Evolutionary conservation across 2,888 invertebrate genomes (phyloP), one percentile per base, ranked within the genome.

Genomic region (Cynaeus angustus): DNA sequence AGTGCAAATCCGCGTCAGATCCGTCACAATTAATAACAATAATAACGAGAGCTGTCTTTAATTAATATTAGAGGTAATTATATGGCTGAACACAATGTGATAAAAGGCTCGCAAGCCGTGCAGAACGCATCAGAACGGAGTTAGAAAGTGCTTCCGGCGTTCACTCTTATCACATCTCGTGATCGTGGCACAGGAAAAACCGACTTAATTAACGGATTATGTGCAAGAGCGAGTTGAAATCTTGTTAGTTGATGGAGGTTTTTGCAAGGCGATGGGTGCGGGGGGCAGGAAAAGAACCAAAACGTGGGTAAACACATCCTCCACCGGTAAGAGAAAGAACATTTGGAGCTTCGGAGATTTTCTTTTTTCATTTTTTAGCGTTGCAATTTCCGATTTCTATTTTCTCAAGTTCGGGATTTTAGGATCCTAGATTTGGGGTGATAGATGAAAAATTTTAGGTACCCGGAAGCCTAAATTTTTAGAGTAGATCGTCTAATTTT

Each of bases 121-220:
- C 66, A 66, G 66, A 66, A 66, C 66, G 45, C 66, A 67, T 59
- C 66, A 50, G 59, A 67, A 26, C 55, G 38, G 48, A 64, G 58
- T 62, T 72, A 74, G 72, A 73, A 73, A 72, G 72, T 75, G 68
- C 59, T 74, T 75, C 75, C 74, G 74, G 74, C 72, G 68, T 74
- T 70, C 64, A 48, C 43, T 72, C 45, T 68, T 65, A 58, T 64
- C 52, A 64, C 28, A 41, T 43, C 41, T 28, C 30, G 28, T 64
- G 53, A 64, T 64, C 64, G 48, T 50, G 26, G 59, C 45, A 45
- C 45, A 59, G 59, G 59, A 59, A 59, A 59, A 59, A 59, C 59
- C 56, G 43, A 59, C 59, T 59, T 59, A 59, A 59, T 59, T 59
- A 59, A 37, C 55, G 55, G 33, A 38, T 14, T 55, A 14, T 55